Evolutionary conservation across 2,888 invertebrate species (phyloP).

Genomic region (Melitaea athalia): DNA sequence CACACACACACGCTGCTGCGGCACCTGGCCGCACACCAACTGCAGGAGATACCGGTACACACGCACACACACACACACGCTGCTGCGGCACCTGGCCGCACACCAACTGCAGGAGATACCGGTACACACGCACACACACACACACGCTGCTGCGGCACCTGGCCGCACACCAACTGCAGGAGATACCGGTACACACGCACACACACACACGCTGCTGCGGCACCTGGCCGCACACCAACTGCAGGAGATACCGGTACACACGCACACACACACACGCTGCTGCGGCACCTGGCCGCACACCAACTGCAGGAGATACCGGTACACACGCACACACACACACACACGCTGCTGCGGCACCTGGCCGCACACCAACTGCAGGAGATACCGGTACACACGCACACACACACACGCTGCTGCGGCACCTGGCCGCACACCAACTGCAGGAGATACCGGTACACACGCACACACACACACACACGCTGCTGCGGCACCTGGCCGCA

Average conservation of each 20-base stretch:
- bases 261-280: constrained; percentile 53
- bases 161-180: constrained; percentile 48
- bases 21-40: constrained; percentile 55
- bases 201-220: constrained; percentile 57
- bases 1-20: constrained; percentile 57
- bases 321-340: constrained; percentile 24
- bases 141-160: constrained; percentile 65
- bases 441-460: constrained; percentile 38
- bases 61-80: constrained; percentile 48
- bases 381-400: constrained; percentile 35
- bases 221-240: constrained; percentile 55
- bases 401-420: neutral
- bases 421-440: constrained; percentile 50
- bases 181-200: constrained; percentile 35
- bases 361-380: constrained; percentile 48
- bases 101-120: constrained; percentile 41
- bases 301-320: constrained; percentile 43
- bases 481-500: too few species aligned
- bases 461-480: too few species aligned
- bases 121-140: neutral
- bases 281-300: constrained; percentile 57
- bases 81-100: constrained; percentile 62
- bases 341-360: constrained; percentile 63
- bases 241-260: constrained; percentile 39
- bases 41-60: constrained; percentile 40